Evolutionary conservation across 2,888 invertebrate species (phyloP).

Genomic region (Folsomia manolachei): DNA sequence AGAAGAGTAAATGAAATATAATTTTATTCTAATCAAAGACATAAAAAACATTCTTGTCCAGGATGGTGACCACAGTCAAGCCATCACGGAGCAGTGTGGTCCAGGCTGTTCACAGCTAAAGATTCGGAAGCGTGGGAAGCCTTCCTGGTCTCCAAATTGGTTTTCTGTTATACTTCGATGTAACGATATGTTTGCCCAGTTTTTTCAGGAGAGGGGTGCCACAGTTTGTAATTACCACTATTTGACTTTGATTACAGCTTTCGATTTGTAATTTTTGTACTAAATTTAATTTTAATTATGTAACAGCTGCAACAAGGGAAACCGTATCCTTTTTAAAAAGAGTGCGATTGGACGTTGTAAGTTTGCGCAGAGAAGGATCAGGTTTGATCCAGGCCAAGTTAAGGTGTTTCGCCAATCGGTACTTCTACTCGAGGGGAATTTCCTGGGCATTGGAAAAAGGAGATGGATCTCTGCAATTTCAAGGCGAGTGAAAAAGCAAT

Average conservation of each 20-base stretch:
- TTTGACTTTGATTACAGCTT: neutral
- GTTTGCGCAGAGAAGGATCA: constrained; percentile 25
- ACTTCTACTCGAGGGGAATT: constrained; percentile 37
- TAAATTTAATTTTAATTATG: neutral
- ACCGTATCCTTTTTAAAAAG: neutral
- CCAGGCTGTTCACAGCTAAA: constrained; percentile 33
- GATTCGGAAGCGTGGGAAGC: constrained; percentile 15
- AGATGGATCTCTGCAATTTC: too few relatives aligned
- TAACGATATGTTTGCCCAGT: constrained; percentile 36
- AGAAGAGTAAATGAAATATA: constrained; percentile 17
- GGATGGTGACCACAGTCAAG: constrained; percentile 34
- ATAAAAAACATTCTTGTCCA: constrained; percentile 10
- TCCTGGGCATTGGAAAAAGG: too few relatives aligned
- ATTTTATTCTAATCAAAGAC: neutral
- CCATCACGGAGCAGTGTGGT: constrained; percentile 23
- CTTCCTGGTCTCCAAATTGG: constrained; percentile 37
- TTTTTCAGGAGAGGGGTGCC: constrained; percentile 30
- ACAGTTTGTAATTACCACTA: constrained; percentile 15
- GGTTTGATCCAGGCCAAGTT: constrained; percentile 32
- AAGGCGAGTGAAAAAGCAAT: too few relatives aligned
- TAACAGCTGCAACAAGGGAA: neutral
- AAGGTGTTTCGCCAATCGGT: constrained; percentile 40
- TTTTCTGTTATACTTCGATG: constrained; percentile 35
- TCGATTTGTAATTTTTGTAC: neutral
- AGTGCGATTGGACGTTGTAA: constrained; percentile 35